Base-by-base conservation (phyloP, 64 coral and sea anemone species). In the Montipora efflorescens region DNA sequence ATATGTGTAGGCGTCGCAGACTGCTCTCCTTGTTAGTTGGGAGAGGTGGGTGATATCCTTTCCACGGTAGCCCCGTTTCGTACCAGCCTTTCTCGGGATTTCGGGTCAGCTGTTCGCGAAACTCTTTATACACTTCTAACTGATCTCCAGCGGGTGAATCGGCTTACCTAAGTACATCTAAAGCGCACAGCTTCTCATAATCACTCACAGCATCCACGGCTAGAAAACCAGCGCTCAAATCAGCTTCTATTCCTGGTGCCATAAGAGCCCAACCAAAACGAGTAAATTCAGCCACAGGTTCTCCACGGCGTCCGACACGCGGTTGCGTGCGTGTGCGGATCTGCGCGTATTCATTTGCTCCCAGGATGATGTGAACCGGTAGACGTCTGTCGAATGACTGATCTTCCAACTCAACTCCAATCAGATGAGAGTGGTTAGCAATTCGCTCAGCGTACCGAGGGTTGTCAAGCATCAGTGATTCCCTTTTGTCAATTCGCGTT, bases 391-490 rank as follows among this genome's bases (percentile, higher is more conserved):
- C 62, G 22, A 87, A 77, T 19, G 70, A 73, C 14, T 77, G 48
- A 68, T 96, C 81, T 10, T 90, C 87, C 91, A 93, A 87, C 9
- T 75, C 15, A 0, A 96, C 91, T 23, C 87, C 91, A 64, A 59
- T 59, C 16, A 96, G 49, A 19, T 93, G 92, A 13, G 67, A 58
- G 52, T 96, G 49, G 12, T 77, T 73, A 4, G 77, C 43, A 21
- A 93, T 13, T 61, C 93, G 64, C 58, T 96, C 74, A 16, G 78
- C 79, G 62, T 91, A 90, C 13, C 73, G 75, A 7, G 91, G 91
- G 52, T 96, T 96, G 25, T 96, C 91, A 52, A 95, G 87, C 16
- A 62, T 87, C 53, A 95, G 52, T 28, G 91, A 44, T 43, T 95
- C 81, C 8, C 14, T 73, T 75, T 57, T 86, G 19, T 91, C 89